These are phyloP conservation scores for Cottus gobio DNA, from an alignment of 2,113 vertebrate genomes.

Conservation along the genomic window DNA sequence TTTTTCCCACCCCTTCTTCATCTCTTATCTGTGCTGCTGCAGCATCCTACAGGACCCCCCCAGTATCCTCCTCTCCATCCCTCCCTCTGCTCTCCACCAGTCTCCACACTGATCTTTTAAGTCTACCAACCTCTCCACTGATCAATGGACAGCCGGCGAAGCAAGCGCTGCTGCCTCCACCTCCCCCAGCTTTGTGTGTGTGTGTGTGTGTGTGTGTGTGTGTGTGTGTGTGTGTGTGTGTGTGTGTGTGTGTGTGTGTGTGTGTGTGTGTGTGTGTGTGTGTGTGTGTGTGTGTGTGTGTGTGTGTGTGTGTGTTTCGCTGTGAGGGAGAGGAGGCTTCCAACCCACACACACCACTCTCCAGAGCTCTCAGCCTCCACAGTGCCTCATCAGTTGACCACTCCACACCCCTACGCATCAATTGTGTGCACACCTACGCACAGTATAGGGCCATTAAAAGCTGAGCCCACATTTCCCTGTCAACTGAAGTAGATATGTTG, in stretches of 20 bases:
- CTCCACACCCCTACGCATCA: slow-evolving; percentile 79
- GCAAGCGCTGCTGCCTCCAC: slow-evolving; percentile 75
- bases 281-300: slow-evolving; percentile 44
- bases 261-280: slow-evolving; percentile 42
- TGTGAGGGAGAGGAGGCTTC: slow-evolving; percentile 72
- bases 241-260: slow-evolving; percentile 47
- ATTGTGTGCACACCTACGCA: slow-evolving; percentile 54
- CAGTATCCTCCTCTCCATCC: slow-evolving; percentile 43
- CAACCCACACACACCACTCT: slow-evolving; percentile 80
- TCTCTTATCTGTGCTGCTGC: background rate
- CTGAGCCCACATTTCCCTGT: slow-evolving; percentile 56
- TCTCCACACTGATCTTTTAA: slow-evolving; percentile 76
- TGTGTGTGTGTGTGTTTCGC: slow-evolving; percentile 46
- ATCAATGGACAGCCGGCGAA: slow-evolving; percentile 74
- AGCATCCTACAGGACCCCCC: slow-evolving; percentile 8
- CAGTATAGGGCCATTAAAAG: slow-evolving; percentile 41
- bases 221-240: slow-evolving; percentile 46
- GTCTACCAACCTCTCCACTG: slow-evolving; percentile 72
- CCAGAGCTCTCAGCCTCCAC: slow-evolving; percentile 82
- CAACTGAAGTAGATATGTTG: slow-evolving; percentile 52
- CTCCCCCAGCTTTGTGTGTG: slow-evolving; percentile 61
- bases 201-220: slow-evolving; percentile 41
- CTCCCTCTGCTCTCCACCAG: slow-evolving; percentile 59
- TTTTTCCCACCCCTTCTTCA: background rate
- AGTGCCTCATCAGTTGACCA: slow-evolving; percentile 79